Evolutionary conservation across 92 coral and sea anemone genomes (phyloP).

Genomic region (Epizoanthus stellaris): DNA sequence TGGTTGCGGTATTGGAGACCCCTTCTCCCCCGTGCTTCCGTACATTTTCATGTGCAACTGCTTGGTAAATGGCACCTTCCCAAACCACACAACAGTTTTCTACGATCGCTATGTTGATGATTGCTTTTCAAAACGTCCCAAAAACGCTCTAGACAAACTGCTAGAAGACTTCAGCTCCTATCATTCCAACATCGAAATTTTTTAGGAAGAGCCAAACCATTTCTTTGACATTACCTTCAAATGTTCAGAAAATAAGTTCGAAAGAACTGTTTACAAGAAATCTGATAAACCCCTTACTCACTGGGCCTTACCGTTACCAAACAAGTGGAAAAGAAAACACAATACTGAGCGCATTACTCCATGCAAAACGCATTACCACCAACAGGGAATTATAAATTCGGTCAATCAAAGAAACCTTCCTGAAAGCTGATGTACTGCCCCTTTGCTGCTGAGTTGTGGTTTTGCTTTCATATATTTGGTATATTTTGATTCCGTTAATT

Average conservation of each 20-base stretch:
- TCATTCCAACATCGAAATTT: constrained; percentile 4
- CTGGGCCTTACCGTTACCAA: neutral
- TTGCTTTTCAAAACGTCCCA: neutral
- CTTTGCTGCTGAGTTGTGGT: too few relatives aligned
- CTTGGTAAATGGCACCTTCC: neutral
- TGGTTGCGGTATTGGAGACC: neutral
- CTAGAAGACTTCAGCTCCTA: neutral
- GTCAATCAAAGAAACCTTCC: too few relatives aligned
- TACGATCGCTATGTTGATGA: constrained; percentile 20
- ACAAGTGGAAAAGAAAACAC: too few relatives aligned
- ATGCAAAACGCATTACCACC: too few relatives aligned
- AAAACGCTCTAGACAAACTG: constrained; percentile 12
- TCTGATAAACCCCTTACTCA: neutral
- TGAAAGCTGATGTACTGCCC: too few relatives aligned
- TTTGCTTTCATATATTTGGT: too few relatives aligned
- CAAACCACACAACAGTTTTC: neutral
- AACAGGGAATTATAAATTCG: too few relatives aligned
- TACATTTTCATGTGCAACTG: constrained; percentile 1
- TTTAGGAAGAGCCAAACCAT: constrained; percentile 13
- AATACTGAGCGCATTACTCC: too few relatives aligned
- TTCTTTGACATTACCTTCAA: neutral
- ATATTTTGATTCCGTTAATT: too few relatives aligned
- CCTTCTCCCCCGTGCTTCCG: too few relatives aligned
- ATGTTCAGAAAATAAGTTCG: neutral
- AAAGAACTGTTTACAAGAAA: neutral